Evolutionary conservation across 2,888 invertebrate species (phyloP), one percentile per base, ranked within the genome.

Genomic region (Vesta saturnalis): DNA sequence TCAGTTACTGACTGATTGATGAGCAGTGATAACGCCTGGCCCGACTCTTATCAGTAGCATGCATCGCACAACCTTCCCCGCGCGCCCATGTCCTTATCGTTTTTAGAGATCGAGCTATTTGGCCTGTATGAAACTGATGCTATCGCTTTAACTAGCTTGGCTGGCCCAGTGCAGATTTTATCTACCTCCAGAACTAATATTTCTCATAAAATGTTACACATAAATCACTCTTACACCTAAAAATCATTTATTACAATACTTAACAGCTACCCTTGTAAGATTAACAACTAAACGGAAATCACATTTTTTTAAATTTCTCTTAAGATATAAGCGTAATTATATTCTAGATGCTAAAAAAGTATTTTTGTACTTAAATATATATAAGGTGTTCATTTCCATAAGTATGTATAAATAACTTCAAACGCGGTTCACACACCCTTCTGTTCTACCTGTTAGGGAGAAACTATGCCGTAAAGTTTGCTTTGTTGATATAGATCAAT

Each of bases 101-200:
- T 70, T 52, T 73, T 72, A 73, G 75, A 77, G 85, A 86, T 86
- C 86, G 82, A 80, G 81, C 82, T 82, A 82, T 82, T 81, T 81
- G 82, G 82, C 81, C 81, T 82, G 82, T 85, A 84, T 84, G 80
- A 83, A 85, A 76, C 77, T 78, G 86, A 87, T 87, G 81, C 83
- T 87, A 86, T 87, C 87, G 82, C 80, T 73, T 84, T 86, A 87
- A 87, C 86, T 86, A 86, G 87, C 87, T 86, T 80, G 82, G 80
- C 81, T 81, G 79, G 80, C 77, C 86, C 86, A 84, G 85, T 84
- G 84, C 83, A 82, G 86, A 86, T 86, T 84, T 81, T 85, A 86
- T 86, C 86, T 82, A 77, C 75, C 65, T 74, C 68, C 74, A 76
- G 74, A 76, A 79, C 78, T 77, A 77, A 79, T 76, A 79, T 76